Percentiles rank a stretch among this genome's conserved stretches.
Evolutionary conservation across 1,140 invertebrate species (phyloP).

Genomic region (Zelostemma sp.): DNA sequence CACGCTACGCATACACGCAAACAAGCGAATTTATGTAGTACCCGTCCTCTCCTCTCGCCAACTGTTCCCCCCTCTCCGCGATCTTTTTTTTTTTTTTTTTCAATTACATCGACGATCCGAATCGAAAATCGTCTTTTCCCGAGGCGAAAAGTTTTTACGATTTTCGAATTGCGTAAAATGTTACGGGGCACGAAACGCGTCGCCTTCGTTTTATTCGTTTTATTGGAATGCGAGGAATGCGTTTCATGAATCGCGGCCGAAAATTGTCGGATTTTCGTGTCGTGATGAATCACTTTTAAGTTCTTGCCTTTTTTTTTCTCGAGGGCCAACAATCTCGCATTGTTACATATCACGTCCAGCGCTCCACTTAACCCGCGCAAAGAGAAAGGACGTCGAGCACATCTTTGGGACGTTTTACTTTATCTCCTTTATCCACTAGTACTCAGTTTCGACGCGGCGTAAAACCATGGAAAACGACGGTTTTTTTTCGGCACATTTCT

Average conservation of each 20-base stretch:
- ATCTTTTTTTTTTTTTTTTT: neutral
- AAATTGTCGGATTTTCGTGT: too few relatives aligned
- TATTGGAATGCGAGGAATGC: too few relatives aligned
- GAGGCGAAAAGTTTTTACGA: too few relatives aligned
- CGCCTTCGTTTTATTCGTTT: too few relatives aligned
- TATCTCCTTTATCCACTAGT: conserved; percentile 45
- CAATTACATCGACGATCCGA: neutral
- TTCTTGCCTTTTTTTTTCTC: conserved; percentile 9
- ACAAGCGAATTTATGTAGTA: conserved; percentile 11
- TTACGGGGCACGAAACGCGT: too few relatives aligned
- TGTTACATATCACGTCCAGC: conserved; percentile 31
- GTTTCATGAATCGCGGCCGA: too few relatives aligned
- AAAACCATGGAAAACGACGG: too few relatives aligned
- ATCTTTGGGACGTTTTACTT: conserved; percentile 29
- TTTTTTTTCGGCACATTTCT: too few relatives aligned
- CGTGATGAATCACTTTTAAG: neutral
- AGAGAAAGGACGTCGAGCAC: conserved; percentile 38
- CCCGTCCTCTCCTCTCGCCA: conserved; percentile 15
- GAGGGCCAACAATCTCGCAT: conserved; percentile 28
- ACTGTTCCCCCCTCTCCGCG: neutral
- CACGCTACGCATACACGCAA: conserved; percentile 20
- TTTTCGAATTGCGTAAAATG: too few relatives aligned
- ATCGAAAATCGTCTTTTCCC: too few relatives aligned
- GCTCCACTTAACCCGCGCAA: conserved; percentile 33
- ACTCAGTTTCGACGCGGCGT: too few relatives aligned